phyloP scores from a whole-genome alignment of 1,140 invertebrate genomes.

The Drosophila saltans region DNA sequence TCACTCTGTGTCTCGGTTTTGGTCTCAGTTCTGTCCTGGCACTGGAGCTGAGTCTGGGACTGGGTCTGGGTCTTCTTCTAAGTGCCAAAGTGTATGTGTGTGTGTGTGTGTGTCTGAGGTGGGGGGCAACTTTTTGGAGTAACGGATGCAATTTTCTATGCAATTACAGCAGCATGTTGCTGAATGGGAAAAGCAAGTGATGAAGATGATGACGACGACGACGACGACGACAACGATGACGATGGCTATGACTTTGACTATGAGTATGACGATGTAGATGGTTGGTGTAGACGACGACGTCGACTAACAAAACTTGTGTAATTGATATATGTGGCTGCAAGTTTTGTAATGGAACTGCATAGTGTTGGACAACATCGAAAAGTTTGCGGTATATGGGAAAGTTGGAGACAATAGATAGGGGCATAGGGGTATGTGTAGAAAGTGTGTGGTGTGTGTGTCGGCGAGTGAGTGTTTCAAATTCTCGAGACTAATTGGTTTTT shows the following conservation, averaged over 20 bases:
- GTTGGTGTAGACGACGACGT: constrained; percentile 24
- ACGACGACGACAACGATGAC: neutral
- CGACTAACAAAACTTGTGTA: constrained; percentile 66
- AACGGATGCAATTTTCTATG: constrained; percentile 65
- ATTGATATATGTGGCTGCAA: constrained; percentile 74
- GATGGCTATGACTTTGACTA: constrained; percentile 29
- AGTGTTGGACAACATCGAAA: constrained; percentile 51
- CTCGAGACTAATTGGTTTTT: constrained; percentile 54
- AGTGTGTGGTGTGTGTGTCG: no score
- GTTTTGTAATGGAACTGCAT: constrained; percentile 63
- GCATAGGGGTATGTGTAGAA: neutral
- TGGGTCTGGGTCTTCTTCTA: no score
- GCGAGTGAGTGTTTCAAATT: neutral
- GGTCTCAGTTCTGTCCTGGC: no score
- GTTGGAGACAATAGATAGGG: constrained; percentile 27
- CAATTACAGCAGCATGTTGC: constrained; percentile 44
- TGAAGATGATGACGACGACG: neutral
- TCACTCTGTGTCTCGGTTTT: neutral
- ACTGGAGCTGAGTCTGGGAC: no score
- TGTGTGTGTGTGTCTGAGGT: neutral
- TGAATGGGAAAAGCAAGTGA: neutral
- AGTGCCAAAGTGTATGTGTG: neutral
- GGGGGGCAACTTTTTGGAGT: neutral
- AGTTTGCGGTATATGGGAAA: constrained; percentile 46
- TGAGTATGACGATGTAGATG: neutral